Evolutionary conservation across 1,140 invertebrate genomes (phyloP), one percentile per base, ranked within the genome.

Genomic region (Proales similis): DNA sequence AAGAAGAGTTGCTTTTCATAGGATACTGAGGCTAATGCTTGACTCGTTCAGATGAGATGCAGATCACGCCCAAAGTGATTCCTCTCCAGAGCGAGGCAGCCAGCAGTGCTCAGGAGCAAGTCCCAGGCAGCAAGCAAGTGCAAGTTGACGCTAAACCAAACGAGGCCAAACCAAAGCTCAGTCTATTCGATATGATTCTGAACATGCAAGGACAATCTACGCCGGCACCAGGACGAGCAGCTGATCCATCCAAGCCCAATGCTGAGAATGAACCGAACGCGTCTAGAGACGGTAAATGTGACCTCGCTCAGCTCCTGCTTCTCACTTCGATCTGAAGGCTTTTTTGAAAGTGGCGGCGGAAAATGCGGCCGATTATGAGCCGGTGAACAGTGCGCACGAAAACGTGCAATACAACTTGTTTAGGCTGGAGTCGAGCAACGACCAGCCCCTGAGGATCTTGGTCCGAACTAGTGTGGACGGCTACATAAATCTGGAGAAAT

Each of bases 401-500:
- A 57, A 57, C 32, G 39, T 57, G 26, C 39, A 39, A 19, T 57
- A 57, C 32, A 57, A 19, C 20, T 11, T 57, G 11, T 57, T 36
- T 36, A 43, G 2, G 6, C 22, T 57, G 22, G 29, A 57, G 12
- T 36, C 14, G 14, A 42, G 36, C 6, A 46, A 46, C n/a, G 20
- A 6, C 12, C 43, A 5, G 20, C n/a, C n/a, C n/a, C 27, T 57
- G 2, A 7, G 9, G 45, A 42, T 57, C n/a, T 29, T 57, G 12
- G 12, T 57, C 2, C 51, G 51, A 20, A 42, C 33, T 9, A 42
- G 36, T 7, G 45, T 42, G 7, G 51, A 26, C 20, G 51, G 51
- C 4, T 57, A 57, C 20, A n/a, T 57, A 57, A 57, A 57, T 11
- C 39, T 27, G 30, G 51, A 57, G n/a, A 36, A 57, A 6, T 57